A percentile compares a stretch with the other conserved stretches of the same genome.
Evolutionary conservation across 2,113 vertebrate species (phyloP).

Genomic region (Macquaria australasica): DNA sequence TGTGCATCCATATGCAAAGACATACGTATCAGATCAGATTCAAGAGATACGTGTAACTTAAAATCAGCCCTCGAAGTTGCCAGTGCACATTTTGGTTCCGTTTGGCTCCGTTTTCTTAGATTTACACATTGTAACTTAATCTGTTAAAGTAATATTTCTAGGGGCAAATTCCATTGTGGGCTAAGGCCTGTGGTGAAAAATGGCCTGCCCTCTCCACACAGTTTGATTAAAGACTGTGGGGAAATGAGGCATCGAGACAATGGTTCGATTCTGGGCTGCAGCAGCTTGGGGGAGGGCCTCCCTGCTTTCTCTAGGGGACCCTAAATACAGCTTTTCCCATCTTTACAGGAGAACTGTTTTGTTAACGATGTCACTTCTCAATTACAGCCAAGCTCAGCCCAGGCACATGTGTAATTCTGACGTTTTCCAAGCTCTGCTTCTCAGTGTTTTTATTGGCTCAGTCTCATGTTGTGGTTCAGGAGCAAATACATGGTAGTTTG

Average conservation of each 20-base stretch:
- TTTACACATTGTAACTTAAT: not conserved
- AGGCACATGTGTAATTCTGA: conserved; percentile 51
- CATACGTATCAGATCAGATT: conserved; percentile 12
- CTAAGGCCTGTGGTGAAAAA: conserved; percentile 38
- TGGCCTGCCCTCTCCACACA: conserved; percentile 46
- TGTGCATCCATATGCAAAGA: conserved; percentile 2
- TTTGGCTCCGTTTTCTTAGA: not conserved
- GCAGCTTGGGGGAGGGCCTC: conserved; percentile 18
- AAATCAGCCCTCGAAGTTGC: not conserved
- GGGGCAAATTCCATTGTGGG: not conserved
- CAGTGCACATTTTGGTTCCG: not conserved
- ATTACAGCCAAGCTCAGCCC: conserved; percentile 38
- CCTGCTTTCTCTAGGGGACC: conserved; percentile 19
- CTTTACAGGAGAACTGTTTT: conserved; percentile 46
- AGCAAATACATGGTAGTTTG: conserved; percentile 38
- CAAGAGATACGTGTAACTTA: not conserved
- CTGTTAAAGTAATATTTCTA: not conserved
- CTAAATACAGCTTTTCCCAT: conserved; percentile 57
- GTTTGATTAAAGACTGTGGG: conserved; percentile 60
- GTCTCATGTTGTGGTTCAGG: conserved; percentile 25
- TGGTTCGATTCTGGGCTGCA: conserved; percentile 36
- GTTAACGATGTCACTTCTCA: conserved; percentile 54
- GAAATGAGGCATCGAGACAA: conserved; percentile 55
- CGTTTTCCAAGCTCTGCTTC: conserved; percentile 42
- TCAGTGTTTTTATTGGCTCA: conserved; percentile 45